A percentile compares a stretch with the other conserved stretches of the same genome.
Evolutionary conservation across 1,140 invertebrate genomes (phyloP).

Genomic region (Vanessa tameamea): DNA sequence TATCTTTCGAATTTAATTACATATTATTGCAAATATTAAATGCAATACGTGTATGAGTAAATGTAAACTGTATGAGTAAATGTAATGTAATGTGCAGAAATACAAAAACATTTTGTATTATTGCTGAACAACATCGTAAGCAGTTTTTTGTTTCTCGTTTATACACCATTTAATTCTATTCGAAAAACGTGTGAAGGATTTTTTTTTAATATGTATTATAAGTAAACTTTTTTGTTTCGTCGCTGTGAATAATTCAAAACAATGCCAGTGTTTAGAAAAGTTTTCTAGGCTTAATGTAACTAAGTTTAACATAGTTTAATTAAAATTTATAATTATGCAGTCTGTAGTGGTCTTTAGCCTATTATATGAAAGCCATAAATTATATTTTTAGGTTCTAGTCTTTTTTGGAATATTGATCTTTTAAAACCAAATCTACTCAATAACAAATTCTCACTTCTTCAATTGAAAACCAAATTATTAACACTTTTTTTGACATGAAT

Average conservation of each 20-base stretch:
- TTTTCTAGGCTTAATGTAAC: slow-evolving; percentile 7
- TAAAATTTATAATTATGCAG: neutral
- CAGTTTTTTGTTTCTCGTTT: no score
- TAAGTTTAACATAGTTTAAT: slow-evolving; percentile 15
- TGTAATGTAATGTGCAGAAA: no score
- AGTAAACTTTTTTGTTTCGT: neutral
- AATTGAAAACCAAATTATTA: no score
- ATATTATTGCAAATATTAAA: neutral
- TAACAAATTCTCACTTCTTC: neutral
- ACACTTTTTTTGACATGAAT: no score
- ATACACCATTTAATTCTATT: no score
- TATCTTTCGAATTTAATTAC: slow-evolving; percentile 14
- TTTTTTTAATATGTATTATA: neutral
- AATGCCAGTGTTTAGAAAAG: slow-evolving; percentile 21
- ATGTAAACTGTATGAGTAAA: no score
- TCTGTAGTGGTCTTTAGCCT: slow-evolving; percentile 6
- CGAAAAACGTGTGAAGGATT: neutral
- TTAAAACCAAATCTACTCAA: slow-evolving; percentile 25
- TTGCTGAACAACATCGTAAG: no score
- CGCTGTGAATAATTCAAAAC: slow-evolving; percentile 19
- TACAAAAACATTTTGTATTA: neutral
- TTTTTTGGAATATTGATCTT: slow-evolving; percentile 14
- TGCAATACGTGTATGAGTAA: neutral
- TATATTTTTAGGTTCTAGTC: slow-evolving; percentile 21
- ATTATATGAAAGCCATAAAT: slow-evolving; percentile 19